Evolutionary conservation across 2,113 vertebrate genomes (phyloP).

Genomic region (Anguilla japonica): DNA sequence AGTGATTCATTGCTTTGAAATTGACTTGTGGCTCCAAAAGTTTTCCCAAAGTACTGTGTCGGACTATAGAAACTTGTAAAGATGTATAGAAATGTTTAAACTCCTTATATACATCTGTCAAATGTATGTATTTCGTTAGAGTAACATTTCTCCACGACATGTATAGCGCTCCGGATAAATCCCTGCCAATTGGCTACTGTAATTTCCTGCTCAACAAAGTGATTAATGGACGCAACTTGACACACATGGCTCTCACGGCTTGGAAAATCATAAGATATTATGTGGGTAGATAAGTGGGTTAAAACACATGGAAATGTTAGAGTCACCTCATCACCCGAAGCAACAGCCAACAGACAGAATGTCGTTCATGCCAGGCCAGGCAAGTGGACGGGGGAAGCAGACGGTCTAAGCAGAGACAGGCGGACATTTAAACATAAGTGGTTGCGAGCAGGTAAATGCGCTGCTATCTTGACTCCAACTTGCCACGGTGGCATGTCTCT

Average conservation of each 20-base stretch:
- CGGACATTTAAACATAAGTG: conserved; percentile 5
- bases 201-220: background rate
- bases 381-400: background rate
- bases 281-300: background rate
- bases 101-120: too few relatives aligned
- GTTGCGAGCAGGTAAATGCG: conserved; percentile 49
- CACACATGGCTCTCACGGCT: background rate
- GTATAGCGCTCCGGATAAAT: too few relatives aligned
- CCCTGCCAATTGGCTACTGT: too few relatives aligned
- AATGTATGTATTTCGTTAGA: too few relatives aligned
- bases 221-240: background rate
- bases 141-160: too few relatives aligned
- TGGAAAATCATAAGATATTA: too few relatives aligned
- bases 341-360: background rate
- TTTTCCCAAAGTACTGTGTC: too few relatives aligned
- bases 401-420: background rate
- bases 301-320: background rate
- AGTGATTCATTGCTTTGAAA: too few relatives aligned
- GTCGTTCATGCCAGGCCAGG: too few relatives aligned
- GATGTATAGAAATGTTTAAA: too few relatives aligned
- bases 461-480: conserved; percentile 40
- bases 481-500: conserved; percentile 57
- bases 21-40: too few relatives aligned
- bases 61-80: too few relatives aligned
- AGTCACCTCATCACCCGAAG: background rate